These are phyloP conservation scores for Eretmocerus hayati DNA, from an alignment of 2,888 invertebrate genomes.

Conservation along the genomic window DNA sequence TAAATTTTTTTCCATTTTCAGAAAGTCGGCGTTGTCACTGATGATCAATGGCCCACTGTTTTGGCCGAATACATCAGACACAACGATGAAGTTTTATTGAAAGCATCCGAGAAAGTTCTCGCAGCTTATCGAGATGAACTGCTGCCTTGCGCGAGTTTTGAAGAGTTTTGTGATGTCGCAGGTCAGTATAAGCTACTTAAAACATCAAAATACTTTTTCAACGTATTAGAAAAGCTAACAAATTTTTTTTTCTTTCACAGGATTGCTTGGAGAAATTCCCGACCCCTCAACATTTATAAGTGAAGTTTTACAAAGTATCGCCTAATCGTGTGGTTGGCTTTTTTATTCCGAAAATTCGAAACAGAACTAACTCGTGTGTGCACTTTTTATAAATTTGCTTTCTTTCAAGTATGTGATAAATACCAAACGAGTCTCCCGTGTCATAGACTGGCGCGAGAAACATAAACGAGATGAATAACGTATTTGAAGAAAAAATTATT, in stretches of 20 bases:
- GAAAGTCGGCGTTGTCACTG: conserved; percentile 61
- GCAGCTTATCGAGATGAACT: conserved; percentile 79
- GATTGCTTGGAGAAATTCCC: conserved; percentile 60
- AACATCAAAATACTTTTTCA: not conserved
- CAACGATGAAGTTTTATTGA: conserved; percentile 85
- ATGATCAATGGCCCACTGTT: conserved; percentile 83
- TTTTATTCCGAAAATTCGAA: conserved; percentile 16
- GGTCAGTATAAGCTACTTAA: conserved; percentile 51
- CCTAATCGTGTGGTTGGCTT: conserved; percentile 27
- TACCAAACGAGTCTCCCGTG: conserved; percentile 14
- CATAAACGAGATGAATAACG: conserved; percentile 1
- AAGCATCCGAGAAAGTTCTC: conserved; percentile 79
- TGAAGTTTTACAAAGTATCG: conserved; percentile 50
- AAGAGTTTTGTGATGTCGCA: conserved; percentile 88
- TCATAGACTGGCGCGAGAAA: not conserved
- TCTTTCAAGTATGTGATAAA: conserved; percentile 10
- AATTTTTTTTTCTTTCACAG: conserved; percentile 43
- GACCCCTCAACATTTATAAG: conserved; percentile 58
- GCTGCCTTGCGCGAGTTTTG: conserved; percentile 81
- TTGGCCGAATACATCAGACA: conserved; percentile 90
- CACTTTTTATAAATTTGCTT: conserved; percentile 16
- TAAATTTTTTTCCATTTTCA: conserved; percentile 41
- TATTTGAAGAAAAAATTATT: conserved; percentile 10
- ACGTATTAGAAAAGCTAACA: conserved; percentile 2
- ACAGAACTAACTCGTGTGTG: conserved; percentile 16